Percentiles rank a stretch among this genome's conserved stretches.
phyloP scores from a whole-genome alignment of 2,797 vertebrate species.

The Sebastolobus alascanus region DNA sequence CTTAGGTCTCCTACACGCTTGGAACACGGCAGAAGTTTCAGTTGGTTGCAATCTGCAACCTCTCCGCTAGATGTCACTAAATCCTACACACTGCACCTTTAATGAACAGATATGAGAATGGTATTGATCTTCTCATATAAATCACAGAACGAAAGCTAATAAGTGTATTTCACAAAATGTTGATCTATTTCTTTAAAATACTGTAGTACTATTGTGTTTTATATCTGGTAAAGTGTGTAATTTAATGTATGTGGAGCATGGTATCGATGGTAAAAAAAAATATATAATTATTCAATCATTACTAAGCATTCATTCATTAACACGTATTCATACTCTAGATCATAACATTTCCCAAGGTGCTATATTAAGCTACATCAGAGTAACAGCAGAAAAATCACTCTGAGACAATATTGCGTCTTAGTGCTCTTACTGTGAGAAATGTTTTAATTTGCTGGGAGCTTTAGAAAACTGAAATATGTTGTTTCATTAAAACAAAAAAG shows the following conservation, averaged over 20 bases:
- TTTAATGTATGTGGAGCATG: not conserved
- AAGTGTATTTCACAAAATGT: not conserved
- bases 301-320: not conserved
- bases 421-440: not conserved
- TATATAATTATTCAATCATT: not conserved
- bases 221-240: not conserved
- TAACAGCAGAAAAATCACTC: not conserved
- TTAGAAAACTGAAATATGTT: not conserved
- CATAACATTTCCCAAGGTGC: not conserved
- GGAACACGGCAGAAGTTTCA: too few relatives aligned
- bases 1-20: too few relatives aligned
- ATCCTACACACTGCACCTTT: not conserved
- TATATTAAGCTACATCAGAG: not conserved
- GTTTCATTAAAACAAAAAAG: not conserved
- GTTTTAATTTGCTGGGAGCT: not conserved
- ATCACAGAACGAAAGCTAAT: not conserved
- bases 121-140: not conserved
- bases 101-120: not conserved
- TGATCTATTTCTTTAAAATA: not conserved
- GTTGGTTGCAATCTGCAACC: too few relatives aligned
- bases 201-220: not conserved
- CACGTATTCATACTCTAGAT: not conserved
- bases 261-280: not conserved
- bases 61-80: too few relatives aligned
- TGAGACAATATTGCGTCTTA: not conserved